Base-by-base conservation (phyloP, 2,113 vertebrate species). In the Mustelus asterias region DNA sequence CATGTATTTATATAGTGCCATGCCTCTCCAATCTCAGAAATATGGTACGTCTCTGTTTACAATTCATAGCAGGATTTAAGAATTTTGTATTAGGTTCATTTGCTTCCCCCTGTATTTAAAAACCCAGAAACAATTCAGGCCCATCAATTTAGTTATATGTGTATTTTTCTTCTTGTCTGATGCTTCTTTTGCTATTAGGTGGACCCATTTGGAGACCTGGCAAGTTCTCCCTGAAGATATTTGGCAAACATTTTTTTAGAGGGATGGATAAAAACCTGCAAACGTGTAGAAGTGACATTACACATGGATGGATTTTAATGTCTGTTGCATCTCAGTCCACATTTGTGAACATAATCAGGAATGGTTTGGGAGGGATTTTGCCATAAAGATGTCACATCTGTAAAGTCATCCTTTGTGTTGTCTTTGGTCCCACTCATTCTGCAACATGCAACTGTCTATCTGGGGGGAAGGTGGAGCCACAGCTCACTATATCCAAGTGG, bases 91-190 rank as follows among this genome's bases (percentile, higher is more conserved):
- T 20, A 37, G 48, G 2, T 92, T 58, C 7, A 60, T 60, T 90
- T 90, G 58, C 29, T 90, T 63, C 13, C 14, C 54, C 13, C 3
- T 11, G 33, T n/a, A 33, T 63, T 29, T 92, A 92, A 92, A 92
- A 90, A 60, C 60, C 88, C 54, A 60, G 88, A 90, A 90, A 90
- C 60, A 90, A 90, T 60, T 54, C 88, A 60, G 29, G 88, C 48
- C 29, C 33, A 11, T 16, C 16, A 9, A 58, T 89, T 76, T 89
- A 33, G 24, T 33, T 92, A n/a, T n/a, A n/a, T 6, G 29, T n/a
- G 16, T 63, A 60, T 5, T n/a, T 63, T 60, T 92, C 5, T 60
- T n/a, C 13, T 89, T 33, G 29, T 92, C 58, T 18, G 29, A 16
- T 58, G 29, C 3, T 60, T 14, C 29, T 33, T 92, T 92, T 0